phyloP scores from a whole-genome alignment of 1,140 invertebrate genomes.

The Macrotrachela quadricornifera region DNA sequence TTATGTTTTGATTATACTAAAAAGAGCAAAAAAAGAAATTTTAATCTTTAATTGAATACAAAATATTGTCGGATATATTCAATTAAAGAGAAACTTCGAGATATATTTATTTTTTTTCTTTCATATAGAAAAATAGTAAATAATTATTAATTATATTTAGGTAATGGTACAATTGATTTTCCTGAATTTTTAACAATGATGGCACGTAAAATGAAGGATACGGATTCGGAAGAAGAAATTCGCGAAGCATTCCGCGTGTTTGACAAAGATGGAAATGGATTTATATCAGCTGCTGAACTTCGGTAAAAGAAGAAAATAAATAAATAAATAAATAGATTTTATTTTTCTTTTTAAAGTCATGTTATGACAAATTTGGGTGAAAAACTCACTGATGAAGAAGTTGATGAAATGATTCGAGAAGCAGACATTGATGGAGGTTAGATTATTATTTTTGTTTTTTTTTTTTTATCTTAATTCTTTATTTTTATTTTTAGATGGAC shows the following conservation, averaged over 20 bases:
- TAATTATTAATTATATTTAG: too few species aligned
- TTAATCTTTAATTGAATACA: too few species aligned
- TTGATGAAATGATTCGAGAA: conserved; percentile 76
- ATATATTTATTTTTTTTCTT: too few species aligned
- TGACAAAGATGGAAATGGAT: conserved; percentile 73
- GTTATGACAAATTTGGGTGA: conserved; percentile 86
- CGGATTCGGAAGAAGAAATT: conserved; percentile 76
- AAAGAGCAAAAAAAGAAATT: too few species aligned
- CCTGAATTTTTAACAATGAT: conserved; percentile 95
- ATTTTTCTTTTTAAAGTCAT: conserved; percentile 34
- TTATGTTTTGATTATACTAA: too few species aligned
- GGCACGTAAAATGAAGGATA: conserved; percentile 96
- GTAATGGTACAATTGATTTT: conserved; percentile 93
- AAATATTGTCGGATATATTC: too few species aligned
- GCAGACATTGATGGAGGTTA: conserved; percentile 54
- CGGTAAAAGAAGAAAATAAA: conserved; percentile 11
- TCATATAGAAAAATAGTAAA: too few species aligned
- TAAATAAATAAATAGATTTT: too few species aligned
- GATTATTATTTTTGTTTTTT: too few species aligned
- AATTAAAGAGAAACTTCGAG: too few species aligned
- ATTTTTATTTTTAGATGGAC: conserved; percentile 30
- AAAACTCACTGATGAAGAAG: conserved; percentile 64
- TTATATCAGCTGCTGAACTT: conserved; percentile 66
- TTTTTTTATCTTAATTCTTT: too few species aligned
- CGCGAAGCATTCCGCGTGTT: conserved; percentile 39